Evolutionary conservation across 53 echinoderm and acorn worm species (phyloP).

Genomic region (Mesocentrotus franciscanus): DNA sequence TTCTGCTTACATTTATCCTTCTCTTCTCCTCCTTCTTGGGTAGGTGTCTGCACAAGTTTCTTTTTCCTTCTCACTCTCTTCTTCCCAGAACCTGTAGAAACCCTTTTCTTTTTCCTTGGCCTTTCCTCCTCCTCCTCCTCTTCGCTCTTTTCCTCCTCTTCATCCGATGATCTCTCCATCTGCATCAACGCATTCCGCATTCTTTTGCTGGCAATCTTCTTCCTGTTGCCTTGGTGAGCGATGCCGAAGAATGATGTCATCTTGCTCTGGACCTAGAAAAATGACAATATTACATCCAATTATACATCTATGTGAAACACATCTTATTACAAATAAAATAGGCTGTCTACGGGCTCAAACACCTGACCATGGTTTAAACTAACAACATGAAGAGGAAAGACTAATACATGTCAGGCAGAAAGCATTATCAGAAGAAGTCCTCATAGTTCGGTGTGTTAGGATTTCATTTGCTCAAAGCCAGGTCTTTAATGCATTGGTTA

Average conservation of each 20-base stretch:
- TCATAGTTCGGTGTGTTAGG: no score
- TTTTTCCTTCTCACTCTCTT: slow-evolving; percentile 51
- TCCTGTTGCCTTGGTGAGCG: slow-evolving; percentile 54
- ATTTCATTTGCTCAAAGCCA: no score
- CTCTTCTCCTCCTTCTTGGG: background rate
- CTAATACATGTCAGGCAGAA: no score
- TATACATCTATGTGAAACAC: background rate
- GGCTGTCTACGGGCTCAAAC: no score
- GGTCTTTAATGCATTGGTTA: no score
- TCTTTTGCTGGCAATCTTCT: slow-evolving; percentile 84
- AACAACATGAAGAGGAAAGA: no score
- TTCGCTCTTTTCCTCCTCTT: slow-evolving; percentile 19
- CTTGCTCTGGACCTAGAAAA: slow-evolving; percentile 78
- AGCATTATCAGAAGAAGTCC: no score
- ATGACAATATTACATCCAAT: background rate
- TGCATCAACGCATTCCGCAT: slow-evolving; percentile 77
- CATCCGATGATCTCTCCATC: slow-evolving; percentile 58
- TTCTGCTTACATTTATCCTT: slow-evolving; percentile 39
- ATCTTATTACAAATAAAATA: background rate
- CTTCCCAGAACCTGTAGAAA: slow-evolving; percentile 40
- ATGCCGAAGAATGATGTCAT: slow-evolving; percentile 81
- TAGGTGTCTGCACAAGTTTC: background rate
- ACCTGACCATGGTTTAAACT: no score
- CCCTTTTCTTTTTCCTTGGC: slow-evolving; percentile 23
- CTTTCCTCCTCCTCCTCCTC: slow-evolving; percentile 3